These are phyloP conservation scores for Macrosoma leucophasiata DNA, from an alignment of 2,888 invertebrate genomes.

Conservation along the genomic window DNA sequence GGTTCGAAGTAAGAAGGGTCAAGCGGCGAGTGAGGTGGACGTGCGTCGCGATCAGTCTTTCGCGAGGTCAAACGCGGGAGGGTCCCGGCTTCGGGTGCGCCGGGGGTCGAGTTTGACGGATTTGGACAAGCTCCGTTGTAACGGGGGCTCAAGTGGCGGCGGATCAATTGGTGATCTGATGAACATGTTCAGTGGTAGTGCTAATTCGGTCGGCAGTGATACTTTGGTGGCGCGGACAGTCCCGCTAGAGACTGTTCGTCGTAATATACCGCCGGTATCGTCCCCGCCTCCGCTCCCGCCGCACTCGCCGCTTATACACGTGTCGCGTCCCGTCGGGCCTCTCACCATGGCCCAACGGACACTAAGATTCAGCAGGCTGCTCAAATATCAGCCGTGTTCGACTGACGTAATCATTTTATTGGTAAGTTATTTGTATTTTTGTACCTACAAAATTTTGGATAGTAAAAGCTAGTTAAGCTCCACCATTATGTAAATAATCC, in stretches of 20 bases:
- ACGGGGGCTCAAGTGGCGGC: constrained; percentile 60
- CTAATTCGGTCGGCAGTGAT: constrained; percentile 83
- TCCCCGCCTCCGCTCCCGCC: constrained; percentile 59
- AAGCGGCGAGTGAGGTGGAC: constrained; percentile 63
- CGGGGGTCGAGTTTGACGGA: constrained; percentile 84
- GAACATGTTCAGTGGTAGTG: constrained; percentile 85
- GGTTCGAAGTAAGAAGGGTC: constrained; percentile 59
- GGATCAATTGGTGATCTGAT: constrained; percentile 87
- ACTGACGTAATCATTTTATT: constrained; percentile 59
- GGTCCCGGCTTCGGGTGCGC: constrained; percentile 75
- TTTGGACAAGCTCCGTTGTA: constrained; percentile 78
- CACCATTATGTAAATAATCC: too few relatives aligned
- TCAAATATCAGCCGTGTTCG: constrained; percentile 79
- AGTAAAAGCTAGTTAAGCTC: too few relatives aligned
- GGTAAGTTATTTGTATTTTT: constrained; percentile 60
- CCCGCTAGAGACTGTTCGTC: constrained; percentile 81
- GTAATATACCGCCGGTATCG: constrained; percentile 59
- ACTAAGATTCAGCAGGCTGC: constrained; percentile 78
- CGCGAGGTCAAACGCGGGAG: constrained; percentile 64
- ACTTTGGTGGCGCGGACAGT: constrained; percentile 82
- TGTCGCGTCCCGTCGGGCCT: constrained; percentile 67
- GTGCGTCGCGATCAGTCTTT: constrained; percentile 74
- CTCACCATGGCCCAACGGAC: constrained; percentile 82
- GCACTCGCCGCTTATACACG: constrained; percentile 59
- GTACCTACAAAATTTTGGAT: too few relatives aligned